Conservation (phyloP, 2,888 invertebrate genomes). For the Xestia xanthographa region DNA sequence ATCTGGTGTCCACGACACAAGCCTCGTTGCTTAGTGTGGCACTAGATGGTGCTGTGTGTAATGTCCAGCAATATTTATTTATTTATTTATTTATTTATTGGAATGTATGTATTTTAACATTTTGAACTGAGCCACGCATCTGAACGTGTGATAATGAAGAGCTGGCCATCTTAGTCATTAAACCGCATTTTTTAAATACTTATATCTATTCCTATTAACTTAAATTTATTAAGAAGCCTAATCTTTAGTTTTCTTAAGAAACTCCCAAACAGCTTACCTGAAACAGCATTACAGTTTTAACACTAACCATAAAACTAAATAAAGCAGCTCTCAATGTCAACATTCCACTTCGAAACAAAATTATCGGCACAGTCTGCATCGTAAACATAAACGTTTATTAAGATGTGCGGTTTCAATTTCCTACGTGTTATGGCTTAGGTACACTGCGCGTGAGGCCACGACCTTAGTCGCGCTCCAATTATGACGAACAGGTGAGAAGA, state of each 20-base stretch:
- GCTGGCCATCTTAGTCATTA: no score
- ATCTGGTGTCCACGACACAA: no score
- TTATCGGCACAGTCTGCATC: slow-evolving; percentile 23
- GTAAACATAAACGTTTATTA: slow-evolving; percentile 42
- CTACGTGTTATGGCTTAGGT: slow-evolving; percentile 37
- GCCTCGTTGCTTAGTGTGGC: no score
- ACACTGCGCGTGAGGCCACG: slow-evolving; percentile 53
- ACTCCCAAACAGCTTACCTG: background rate
- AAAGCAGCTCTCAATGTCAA: slow-evolving; percentile 23
- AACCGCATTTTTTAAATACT: no score
- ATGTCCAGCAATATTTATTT: no score
- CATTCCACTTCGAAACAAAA: slow-evolving; percentile 17
- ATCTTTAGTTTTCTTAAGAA: background rate
- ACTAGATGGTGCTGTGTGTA: no score
- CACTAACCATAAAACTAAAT: slow-evolving; percentile 8
- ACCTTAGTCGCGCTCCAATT: slow-evolving; percentile 67
- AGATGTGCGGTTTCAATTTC: slow-evolving; percentile 59
- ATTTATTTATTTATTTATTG: no score
- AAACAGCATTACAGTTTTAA: slow-evolving; percentile 11
- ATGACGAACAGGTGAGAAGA: slow-evolving; percentile 55
- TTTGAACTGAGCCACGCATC: background rate
- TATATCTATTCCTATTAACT: background rate
- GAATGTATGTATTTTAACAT: no score
- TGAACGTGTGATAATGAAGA: background rate
- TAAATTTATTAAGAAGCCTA: background rate